Base-by-base conservation (phyloP, 1,140 invertebrate species). In the Cydia splendana region DNA sequence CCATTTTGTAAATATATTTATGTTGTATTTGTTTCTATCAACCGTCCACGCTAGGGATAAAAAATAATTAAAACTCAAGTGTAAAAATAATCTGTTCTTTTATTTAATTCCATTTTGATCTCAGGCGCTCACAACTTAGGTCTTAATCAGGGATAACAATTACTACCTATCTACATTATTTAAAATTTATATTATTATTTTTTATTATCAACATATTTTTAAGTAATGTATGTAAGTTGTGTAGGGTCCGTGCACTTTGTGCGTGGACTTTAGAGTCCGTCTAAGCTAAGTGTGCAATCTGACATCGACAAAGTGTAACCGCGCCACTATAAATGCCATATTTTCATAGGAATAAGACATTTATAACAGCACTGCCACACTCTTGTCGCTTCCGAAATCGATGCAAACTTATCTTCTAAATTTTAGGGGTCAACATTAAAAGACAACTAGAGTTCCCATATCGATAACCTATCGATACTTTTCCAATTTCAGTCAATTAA, bases 51-150 rank as follows among this genome's bases (percentile, higher is more conserved):
- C 65, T 67, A 76, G 74, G 76, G 65, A 53, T 62, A 28, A 83
- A 90, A 84, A 48, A 15, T 81, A 86, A 75, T 42, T 30, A 92
- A 90, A 87, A 76, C 74, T 77, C 81, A 65, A 28, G 75, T 85
- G 85, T 91, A 92, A 92, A 92, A 92, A 92, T 92, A 91, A 90
- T 86, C 87, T 90, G 86, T 90, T 91, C 84, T 78, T 89, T 91
- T 91, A 91, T 91, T 91, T 84, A 89, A 89, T 88, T 81, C 80
- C 90, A 88, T 77, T 82, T 87, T 90, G 91, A 91, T 88, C 84
- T 89, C 91, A 88, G 91, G 79, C 87, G 86, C 84, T 82, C 82
- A 84, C 84, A 87, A 82, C 80, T 83, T 82, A 87, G 82, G 80
- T 80, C 82, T 79, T 84, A 82, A 81, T 85, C 82, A 80, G 83